Conservation (phyloP, 1,140 invertebrate genomes). For the Halotydeus destructor region DNA sequence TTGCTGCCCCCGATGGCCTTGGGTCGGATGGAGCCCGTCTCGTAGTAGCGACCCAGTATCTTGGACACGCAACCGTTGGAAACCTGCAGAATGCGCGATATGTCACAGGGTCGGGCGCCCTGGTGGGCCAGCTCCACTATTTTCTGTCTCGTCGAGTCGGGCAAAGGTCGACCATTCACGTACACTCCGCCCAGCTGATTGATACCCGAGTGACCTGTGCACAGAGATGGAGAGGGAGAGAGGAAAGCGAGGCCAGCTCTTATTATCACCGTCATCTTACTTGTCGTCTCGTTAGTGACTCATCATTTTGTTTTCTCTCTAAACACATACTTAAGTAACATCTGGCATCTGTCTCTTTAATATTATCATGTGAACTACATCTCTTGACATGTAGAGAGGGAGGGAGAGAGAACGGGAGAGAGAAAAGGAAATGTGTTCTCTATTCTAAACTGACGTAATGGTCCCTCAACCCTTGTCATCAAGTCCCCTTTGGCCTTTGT, state of each 20-base stretch:
- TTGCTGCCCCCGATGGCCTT: constrained; percentile 87
- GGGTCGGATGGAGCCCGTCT: constrained; percentile 90
- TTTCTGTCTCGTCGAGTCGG: constrained; percentile 75
- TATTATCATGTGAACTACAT: not conserved
- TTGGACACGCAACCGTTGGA: constrained; percentile 89
- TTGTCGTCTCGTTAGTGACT: not conserved
- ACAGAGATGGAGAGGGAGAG: not conserved
- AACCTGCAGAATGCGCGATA: constrained; percentile 72
- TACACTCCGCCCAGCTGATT: constrained; percentile 96
- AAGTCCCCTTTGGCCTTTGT: too few relatives aligned
- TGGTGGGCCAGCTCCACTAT: constrained; percentile 94
- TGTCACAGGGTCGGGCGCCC: constrained; percentile 91
- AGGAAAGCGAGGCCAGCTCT: not conserved
- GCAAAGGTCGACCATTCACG: constrained; percentile 85
- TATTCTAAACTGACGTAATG: too few relatives aligned
- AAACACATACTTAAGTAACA: not conserved
- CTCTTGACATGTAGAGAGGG: not conserved
- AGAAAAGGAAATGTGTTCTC: too few relatives aligned
- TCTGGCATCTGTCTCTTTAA: not conserved
- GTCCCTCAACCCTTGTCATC: too few relatives aligned
- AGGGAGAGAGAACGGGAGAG: too few relatives aligned
- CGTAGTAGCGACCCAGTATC: constrained; percentile 89
- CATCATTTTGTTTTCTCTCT: not conserved
- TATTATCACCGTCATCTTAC: not conserved
- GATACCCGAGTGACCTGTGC: constrained; percentile 70